Evolutionary conservation across 2,888 invertebrate species (phyloP), one percentile per base, ranked within the genome.

Genomic region (Pyrrhosoma nymphula): DNA sequence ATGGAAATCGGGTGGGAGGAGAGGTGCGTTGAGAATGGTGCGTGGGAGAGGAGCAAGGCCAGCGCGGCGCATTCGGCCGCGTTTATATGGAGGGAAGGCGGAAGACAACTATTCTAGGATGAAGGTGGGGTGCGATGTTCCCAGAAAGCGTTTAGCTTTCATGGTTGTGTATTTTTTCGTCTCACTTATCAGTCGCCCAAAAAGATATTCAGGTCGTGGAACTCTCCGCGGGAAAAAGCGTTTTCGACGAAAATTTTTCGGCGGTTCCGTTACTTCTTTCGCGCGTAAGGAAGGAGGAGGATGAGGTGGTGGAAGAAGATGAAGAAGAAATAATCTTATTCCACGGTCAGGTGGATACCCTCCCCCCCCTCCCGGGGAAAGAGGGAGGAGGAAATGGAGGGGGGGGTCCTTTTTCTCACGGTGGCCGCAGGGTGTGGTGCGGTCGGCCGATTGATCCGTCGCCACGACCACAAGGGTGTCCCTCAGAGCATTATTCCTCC

Each of bases 181-280:
- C n/a, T 89, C 82, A 82, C 82, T 89, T 23, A 56, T 89, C 89
- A 56, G 89, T 18, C 89, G 89, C 89, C 89, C 35, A n/a, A 26
- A 89, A 26, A 47, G 55, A n/a, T 89, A 89, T 89, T 56, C 26
- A 55, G 89, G 89, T 89, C 89, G 89, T 55, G n/a, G 56, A 55
- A 56, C n/a, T 56, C 56, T 89, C 82, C 82, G 23, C n/a, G 35
- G 26, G 35, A 60, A 60, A 60, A 60, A 82, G 82, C 35, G 82
- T 82, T 82, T 60, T 35, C 82, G 82, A 14, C 30, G 23, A 14
- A 35, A 2, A 60, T 60, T 82, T 82, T 82, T 82, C 35, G 82
- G 35, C 82, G 30, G 35, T 82, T 82, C 82, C 82, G 82, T 82
- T 82, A 82, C 35, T 18, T 26, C 35, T 82, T 82, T 60, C 20